Base-by-base conservation (phyloP, 2,888 invertebrate species). In the Aricia artaxerxes region DNA sequence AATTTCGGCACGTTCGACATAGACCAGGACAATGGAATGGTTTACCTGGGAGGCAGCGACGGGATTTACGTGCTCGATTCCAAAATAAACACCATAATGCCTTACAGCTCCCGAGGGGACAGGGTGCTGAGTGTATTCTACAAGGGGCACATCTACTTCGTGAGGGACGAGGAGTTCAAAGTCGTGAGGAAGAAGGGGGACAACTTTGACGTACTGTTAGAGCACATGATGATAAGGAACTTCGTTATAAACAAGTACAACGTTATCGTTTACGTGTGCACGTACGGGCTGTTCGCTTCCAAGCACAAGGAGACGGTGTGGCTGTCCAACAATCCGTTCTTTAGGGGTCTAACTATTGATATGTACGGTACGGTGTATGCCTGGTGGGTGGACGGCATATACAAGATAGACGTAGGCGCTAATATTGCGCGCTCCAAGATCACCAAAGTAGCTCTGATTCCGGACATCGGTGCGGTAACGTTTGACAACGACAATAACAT, bases 311-410 rank as follows among this genome's bases (percentile, higher is more conserved):
- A 85, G 3, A 82, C 84, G 0, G 85, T 87, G 13, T 85, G 85
- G 64, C 64, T 94, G 1, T 93, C 93, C 0, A 87, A 85, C 1
- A 92, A 93, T 78, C 82, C 89, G 0, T 93, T 88, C 79, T 90
- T 92, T 61, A 87, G 93, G 84, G 93, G 93, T 0, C 80, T 94
- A 1, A 87, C 88, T 9, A 84, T 91, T 2, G 93, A 93, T 85
- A 84, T 89, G 49, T 87, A 92, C 49, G 91, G 88, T 0, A 83
- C 81, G 0, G 87, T 93, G 0, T 93, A 91, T 53, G 86, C 90
- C 4, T 94, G 94, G 94, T 94, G 93, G 93, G 79, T 94, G 1
- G 92, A 94, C 79, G 91, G 90, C 0, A 86, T 94, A 4, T 94
- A 93, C 79, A 90, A 87, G 84, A 85, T 94, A 1, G 77, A 85